phyloP scores from a whole-genome alignment of 2,113 vertebrate species.

The Catagonus wagneri region DNA sequence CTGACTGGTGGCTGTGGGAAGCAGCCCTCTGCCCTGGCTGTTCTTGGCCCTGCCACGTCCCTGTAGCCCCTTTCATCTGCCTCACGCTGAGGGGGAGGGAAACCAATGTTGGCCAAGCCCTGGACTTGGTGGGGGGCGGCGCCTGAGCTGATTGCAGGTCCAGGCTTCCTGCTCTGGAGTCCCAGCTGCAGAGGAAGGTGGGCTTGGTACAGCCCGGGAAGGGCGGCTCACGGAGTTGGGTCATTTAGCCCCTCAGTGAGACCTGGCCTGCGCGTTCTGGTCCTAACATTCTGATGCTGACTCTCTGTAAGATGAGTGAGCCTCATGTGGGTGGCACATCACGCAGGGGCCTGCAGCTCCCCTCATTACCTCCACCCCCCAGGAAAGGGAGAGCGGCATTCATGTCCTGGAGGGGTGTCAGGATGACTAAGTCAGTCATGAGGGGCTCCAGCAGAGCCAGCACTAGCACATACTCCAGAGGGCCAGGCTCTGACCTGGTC shows the following conservation, averaged over 20 bases:
- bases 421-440: neutral
- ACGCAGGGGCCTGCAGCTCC: neutral
- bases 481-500: neutral
- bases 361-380: neutral
- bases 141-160: neutral
- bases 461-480: too few species aligned
- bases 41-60: neutral
- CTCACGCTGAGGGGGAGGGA: neutral
- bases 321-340: neutral
- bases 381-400: neutral
- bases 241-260: neutral
- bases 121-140: neutral
- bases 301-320: neutral
- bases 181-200: neutral
- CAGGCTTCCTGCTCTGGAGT: neutral
- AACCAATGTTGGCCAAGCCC: neutral
- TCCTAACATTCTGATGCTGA: neutral
- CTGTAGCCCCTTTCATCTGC: neutral
- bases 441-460: neutral
- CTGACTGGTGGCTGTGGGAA: neutral
- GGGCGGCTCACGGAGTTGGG: neutral
- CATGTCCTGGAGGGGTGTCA: neutral
- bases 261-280: neutral
- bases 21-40: neutral
- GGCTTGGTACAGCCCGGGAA: neutral